A percentile compares a stretch with the other conserved stretches of the same genome.
Conservation (phyloP, 2,113 vertebrate species). For the Cinclus cinclus region DNA sequence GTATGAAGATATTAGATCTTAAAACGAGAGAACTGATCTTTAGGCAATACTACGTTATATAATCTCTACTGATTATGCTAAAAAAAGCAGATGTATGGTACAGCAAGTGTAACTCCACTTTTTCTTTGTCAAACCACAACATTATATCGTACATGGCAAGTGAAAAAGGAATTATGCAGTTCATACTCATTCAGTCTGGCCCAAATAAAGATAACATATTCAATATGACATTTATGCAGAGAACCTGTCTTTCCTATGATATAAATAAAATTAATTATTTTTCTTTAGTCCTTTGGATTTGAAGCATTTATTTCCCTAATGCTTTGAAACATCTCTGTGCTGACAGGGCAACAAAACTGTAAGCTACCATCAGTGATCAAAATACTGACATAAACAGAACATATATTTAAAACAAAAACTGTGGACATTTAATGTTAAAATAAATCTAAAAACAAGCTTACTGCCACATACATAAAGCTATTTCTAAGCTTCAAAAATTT, state of each 20-base stretch:
- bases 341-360: not conserved
- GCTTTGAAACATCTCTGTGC: not conserved
- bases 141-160: not conserved
- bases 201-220: not conserved
- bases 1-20: not conserved
- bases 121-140: not conserved
- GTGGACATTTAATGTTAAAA: not conserved
- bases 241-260: not conserved
- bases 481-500: not conserved
- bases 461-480: not conserved
- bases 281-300: not conserved
- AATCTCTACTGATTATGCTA: not conserved
- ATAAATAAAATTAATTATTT: not conserved
- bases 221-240: not conserved
- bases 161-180: not conserved
- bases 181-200: not conserved
- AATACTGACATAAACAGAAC: not conserved
- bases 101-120: not conserved
- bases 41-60: not conserved
- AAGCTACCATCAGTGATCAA: not conserved
- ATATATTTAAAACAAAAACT: not conserved
- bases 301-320: not conserved
- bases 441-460: not conserved
- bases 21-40: not conserved
- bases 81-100: fast-evolving